Evolutionary conservation across 1,140 invertebrate genomes (phyloP).

Genomic region (Probaryconus sp.): DNA sequence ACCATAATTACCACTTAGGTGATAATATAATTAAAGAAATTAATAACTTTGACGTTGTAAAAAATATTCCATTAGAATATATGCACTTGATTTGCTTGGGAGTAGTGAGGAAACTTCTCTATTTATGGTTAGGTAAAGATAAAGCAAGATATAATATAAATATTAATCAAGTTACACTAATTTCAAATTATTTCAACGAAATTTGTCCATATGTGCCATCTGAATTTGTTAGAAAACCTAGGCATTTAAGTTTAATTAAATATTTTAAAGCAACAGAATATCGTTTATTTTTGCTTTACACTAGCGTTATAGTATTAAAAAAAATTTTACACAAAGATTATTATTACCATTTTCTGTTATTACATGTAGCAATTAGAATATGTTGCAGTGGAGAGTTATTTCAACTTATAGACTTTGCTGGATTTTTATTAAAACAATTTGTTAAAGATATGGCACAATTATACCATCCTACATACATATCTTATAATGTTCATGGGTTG

Average conservation of each 20-base stretch:
- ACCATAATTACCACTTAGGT: slow-evolving; percentile 10
- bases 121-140: slow-evolving; percentile 11
- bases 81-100: slow-evolving; percentile 16
- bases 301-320: slow-evolving; percentile 14
- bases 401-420: neutral
- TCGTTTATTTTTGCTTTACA: slow-evolving; percentile 6
- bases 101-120: slow-evolving; percentile 1
- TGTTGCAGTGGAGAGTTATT: neutral
- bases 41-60: slow-evolving; percentile 13
- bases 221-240: slow-evolving; percentile 20
- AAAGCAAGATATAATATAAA: slow-evolving; percentile 20
- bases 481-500: slow-evolving; percentile 29
- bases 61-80: slow-evolving; percentile 11
- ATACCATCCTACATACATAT: slow-evolving; percentile 14
- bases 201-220: neutral
- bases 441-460: slow-evolving; percentile 1
- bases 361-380: slow-evolving; percentile 24
- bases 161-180: neutral
- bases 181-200: neutral
- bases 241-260: slow-evolving; percentile 18
- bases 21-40: slow-evolving; percentile 7
- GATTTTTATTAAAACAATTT: slow-evolving; percentile 13
- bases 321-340: slow-evolving; percentile 9
- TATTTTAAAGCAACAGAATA: slow-evolving; percentile 39
- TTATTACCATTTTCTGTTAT: slow-evolving; percentile 22